Base-by-base conservation (phyloP, 2,113 vertebrate genomes). In the Camelus dromedarius region DNA sequence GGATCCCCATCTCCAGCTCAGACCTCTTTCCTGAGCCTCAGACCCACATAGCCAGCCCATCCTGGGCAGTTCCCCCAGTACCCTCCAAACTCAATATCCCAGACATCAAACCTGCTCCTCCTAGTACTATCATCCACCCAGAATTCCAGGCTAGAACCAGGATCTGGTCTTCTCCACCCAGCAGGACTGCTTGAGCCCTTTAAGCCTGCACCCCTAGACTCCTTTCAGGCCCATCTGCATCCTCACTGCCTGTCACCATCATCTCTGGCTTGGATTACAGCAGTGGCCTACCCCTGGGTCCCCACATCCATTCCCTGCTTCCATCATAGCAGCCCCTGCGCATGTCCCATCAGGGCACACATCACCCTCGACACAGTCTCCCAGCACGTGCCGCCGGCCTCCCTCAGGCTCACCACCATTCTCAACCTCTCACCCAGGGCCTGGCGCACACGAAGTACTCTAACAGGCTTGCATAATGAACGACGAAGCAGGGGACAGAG, bases 21-120 rank as follows among this genome's bases (percentile, higher is more conserved):
- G 66, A n/a, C 19, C 22, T 96, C 70, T 14, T 70, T 73, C 52
- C 76, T 50, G 56, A 89, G 26, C 38, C 89, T 26, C 73, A 66
- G 46, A 14, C 72, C 58, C 58, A 48, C 5, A n/a, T 6, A 82
- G 20, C 67, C 62, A 42, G 7, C 56, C 46, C 24, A 48, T 4
- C 19, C 28, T 8, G 54, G 12, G 14, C 18, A 28, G 28, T 72
- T 62, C 42, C 54, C 46, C 62, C 19, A 60, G 60, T 6, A 9
- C 22, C 69, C 62, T 50, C 28, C 8, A 46, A 75, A 70, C n/a
- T 72, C 91, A 60, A 18, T 8, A 7, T 10, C 38, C 38, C 82
- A 76, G 66, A 42, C 48, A 56, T 28, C 32, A 83, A 26, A 50
- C n/a, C 70, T 89, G 35, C 32, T 32, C 22, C 32, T 50, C n/a